Base-by-base conservation (phyloP, 2,797 vertebrate species). In the Coregonus ussuriensis region DNA sequence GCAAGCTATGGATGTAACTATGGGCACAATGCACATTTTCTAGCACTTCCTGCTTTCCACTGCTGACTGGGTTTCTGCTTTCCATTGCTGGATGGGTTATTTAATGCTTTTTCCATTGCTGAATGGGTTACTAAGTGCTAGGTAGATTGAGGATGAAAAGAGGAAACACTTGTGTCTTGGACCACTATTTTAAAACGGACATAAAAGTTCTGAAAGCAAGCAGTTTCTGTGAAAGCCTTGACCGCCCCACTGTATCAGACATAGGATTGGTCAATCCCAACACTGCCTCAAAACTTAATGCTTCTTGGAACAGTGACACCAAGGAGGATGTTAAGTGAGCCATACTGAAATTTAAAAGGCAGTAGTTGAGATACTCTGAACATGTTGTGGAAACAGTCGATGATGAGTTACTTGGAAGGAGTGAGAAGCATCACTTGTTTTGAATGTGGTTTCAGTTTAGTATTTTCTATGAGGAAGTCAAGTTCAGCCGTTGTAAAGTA, bases 21-120 rank as follows among this genome's bases (percentile, higher is more conserved):
- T 31, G 54, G 51, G 33, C 71, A 14, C 47, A 72, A 54, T 72
- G 51, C 71, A 52, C 53, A 33, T 54, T 35, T 35, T 33, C 14
- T 35, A 56, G 52, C 41, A 47, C 53, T 56, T 72, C 31, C 53
- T 56, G 52, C 31, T 72, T 71, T 51, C 37, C 69, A 72, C 71
- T 56, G 53, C 35, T 53, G 5, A 72, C 7, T 72, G 52, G 71
- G 33, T 33, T 33, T 33, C 33, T 33, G 33, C 33, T 33, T 33
- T 33, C 33, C 33, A 33, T 33, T 33, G 33, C 33, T 33, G 33
- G 33, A 33, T 33, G 33, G 4, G 7, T 41, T 41, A 41, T 41
- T 41, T 41, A 6, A 41, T 41, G 6, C 6, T 41, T 41, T 41
- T 41, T 9, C 41, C 2, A 47, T 47, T 47, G 41, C 41, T 47